These are phyloP conservation scores for Liparis tanakae DNA, from an alignment of 2,797 vertebrate species.

Conservation along the genomic window DNA sequence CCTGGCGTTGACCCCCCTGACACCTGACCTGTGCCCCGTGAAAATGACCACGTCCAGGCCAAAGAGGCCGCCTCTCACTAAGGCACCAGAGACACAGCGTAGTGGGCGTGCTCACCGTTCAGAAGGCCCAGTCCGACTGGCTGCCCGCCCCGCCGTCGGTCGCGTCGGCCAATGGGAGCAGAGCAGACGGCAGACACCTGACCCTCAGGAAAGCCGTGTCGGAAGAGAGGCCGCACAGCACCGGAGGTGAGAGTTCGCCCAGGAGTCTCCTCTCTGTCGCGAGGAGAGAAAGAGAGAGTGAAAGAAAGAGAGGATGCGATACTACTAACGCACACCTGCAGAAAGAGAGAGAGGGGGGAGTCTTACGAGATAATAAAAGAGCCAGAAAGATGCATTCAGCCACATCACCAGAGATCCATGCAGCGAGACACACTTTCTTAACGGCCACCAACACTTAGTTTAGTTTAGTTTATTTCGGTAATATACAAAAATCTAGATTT, in stretches of 20 bases:
- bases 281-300: constrained; percentile 66
- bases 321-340: constrained; percentile 86
- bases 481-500: no score
- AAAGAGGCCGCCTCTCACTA: constrained; percentile 91
- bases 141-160: constrained; percentile 85
- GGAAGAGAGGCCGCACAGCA: constrained; percentile 93
- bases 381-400: constrained; percentile 60
- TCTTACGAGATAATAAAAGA: constrained; percentile 42
- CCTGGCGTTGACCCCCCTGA: constrained; percentile 61
- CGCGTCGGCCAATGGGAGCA: constrained; percentile 90
- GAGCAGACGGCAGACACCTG: constrained; percentile 92
- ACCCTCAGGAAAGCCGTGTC: constrained; percentile 99
- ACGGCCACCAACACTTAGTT: constrained; percentile 61
- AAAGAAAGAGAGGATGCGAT: constrained; percentile 73
- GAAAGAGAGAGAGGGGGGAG: constrained; percentile 60
- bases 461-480: no score
- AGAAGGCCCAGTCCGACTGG: constrained; percentile 96
- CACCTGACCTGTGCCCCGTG: constrained; percentile 49
- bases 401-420: constrained; percentile 76
- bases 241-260: constrained; percentile 88
- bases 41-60: constrained; percentile 80
- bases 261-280: constrained; percentile 66
- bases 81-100: constrained; percentile 99
- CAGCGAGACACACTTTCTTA: constrained; percentile 63
- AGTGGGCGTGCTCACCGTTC: constrained; percentile 96